These are phyloP conservation scores for Notolabrus celidotus DNA, from an alignment of 2,797 vertebrate genomes.

Conservation along the genomic window DNA sequence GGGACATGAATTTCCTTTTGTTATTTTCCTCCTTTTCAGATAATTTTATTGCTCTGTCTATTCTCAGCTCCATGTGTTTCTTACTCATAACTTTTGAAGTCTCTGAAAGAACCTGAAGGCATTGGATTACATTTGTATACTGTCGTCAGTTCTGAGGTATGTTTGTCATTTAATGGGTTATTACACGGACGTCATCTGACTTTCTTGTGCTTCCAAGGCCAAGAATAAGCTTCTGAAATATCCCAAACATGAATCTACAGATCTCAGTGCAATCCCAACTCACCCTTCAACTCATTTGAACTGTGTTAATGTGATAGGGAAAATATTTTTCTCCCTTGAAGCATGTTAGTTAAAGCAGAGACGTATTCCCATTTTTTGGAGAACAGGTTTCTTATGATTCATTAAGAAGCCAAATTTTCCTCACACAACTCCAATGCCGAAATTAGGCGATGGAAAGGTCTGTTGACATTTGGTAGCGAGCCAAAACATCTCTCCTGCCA, in stretches of 20 bases:
- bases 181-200: conserved; percentile 11
- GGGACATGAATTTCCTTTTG: conserved; percentile 28
- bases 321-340: not conserved
- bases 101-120: conserved; percentile 11
- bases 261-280: not conserved
- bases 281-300: not conserved
- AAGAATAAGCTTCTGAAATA: conserved; percentile 7
- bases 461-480: conserved; percentile 11
- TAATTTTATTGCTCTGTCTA: conserved; percentile 34
- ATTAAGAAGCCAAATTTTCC: not conserved
- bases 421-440: not conserved
- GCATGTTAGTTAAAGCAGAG: conserved; percentile 10
- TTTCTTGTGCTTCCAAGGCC: conserved; percentile 1
- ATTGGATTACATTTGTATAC: not conserved
- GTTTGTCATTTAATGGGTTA: conserved; percentile 9
- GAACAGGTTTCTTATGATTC: conserved; percentile 2
- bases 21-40: conserved; percentile 23
- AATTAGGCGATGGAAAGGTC: conserved; percentile 10
- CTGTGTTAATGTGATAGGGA: not conserved
- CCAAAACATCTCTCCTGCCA: conserved; percentile 28
- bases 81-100: not conserved
- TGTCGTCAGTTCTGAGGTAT: conserved; percentile 9
- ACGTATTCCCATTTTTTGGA: conserved; percentile 7
- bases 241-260: conserved; percentile 4
- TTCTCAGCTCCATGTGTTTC: conserved; percentile 15